A percentile compares a stretch with the other conserved stretches of the same genome.
Evolutionary conservation across 2,888 invertebrate genomes (phyloP).

Genomic region (Ophioninae sp.): DNA sequence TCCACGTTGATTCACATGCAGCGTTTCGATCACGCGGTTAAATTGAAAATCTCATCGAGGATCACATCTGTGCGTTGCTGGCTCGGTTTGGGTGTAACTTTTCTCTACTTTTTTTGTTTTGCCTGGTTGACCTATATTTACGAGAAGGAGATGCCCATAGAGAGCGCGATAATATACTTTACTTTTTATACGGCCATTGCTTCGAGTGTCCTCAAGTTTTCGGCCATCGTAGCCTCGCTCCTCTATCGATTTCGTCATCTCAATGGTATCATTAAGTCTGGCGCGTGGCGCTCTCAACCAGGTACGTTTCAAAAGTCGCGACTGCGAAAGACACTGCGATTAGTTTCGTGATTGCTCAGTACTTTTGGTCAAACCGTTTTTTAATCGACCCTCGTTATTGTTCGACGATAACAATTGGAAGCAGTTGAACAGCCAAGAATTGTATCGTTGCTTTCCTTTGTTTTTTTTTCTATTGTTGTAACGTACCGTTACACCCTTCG

Average conservation of each 20-base stretch:
- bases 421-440: no score
- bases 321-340: neutral
- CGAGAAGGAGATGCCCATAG: slow-evolving; percentile 19
- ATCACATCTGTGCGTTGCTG: slow-evolving; percentile 2
- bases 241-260: slow-evolving; percentile 51
- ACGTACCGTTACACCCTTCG: no score
- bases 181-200: slow-evolving; percentile 34
- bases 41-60: slow-evolving; percentile 16
- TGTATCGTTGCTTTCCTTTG: no score
- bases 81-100: slow-evolving; percentile 15
- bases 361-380: no score
- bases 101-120: slow-evolving; percentile 29
- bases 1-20: slow-evolving; percentile 25
- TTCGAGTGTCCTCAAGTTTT: slow-evolving; percentile 45
- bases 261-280: slow-evolving; percentile 36
- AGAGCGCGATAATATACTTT: slow-evolving; percentile 43
- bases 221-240: slow-evolving; percentile 47
- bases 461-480: no score
- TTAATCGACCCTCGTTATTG: neutral
- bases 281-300: slow-evolving; percentile 19
- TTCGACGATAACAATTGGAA: no score
- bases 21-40: slow-evolving; percentile 44
- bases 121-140: slow-evolving; percentile 46
- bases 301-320: neutral
- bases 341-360: neutral